Percentiles rank a stretch among this genome's conserved stretches.
phyloP scores from a whole-genome alignment of 1,140 invertebrate genomes.

The Sinonovacula constricta region DNA sequence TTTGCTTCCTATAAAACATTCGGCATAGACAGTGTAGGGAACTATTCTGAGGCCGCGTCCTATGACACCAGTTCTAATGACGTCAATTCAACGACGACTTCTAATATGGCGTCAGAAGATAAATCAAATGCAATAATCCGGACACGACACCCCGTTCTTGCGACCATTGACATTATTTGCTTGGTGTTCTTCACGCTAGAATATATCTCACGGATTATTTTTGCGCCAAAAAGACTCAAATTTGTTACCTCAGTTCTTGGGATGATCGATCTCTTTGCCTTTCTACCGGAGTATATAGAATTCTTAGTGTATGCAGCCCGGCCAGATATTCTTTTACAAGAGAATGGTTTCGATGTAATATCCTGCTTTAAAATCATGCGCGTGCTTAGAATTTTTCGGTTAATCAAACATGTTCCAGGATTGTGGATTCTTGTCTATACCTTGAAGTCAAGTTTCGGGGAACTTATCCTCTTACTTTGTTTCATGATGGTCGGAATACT shows the following conservation, averaged over 20 bases:
- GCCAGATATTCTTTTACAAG: constrained; percentile 3
- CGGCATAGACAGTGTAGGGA: no score
- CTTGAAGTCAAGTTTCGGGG: constrained; percentile 97
- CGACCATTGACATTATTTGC: constrained; percentile 30
- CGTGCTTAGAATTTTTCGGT: constrained; percentile 60
- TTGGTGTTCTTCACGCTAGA: constrained; percentile 30
- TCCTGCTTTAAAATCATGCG: constrained; percentile 52
- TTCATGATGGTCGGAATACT: constrained; percentile 99
- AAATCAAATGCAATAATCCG: not conserved
- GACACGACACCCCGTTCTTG: constrained; percentile 12
- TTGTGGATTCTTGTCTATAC: constrained; percentile 98
- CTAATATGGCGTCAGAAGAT: not conserved
- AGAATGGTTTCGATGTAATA: constrained; percentile 33
- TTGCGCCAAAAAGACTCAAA: constrained; percentile 42
- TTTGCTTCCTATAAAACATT: no score
- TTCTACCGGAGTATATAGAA: constrained; percentile 76
- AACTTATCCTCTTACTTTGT: constrained; percentile 97
- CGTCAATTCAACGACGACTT: not conserved
- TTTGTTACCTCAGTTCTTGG: constrained; percentile 31
- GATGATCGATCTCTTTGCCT: constrained; percentile 82
- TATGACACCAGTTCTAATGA: no score
- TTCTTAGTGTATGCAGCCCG: constrained; percentile 41
- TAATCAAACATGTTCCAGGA: constrained; percentile 90
- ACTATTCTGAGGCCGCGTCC: no score
- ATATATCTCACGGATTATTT: constrained; percentile 19